These are phyloP conservation scores for Drosophila emarginata DNA, from an alignment of 2,888 invertebrate species.

Conservation along the genomic window DNA sequence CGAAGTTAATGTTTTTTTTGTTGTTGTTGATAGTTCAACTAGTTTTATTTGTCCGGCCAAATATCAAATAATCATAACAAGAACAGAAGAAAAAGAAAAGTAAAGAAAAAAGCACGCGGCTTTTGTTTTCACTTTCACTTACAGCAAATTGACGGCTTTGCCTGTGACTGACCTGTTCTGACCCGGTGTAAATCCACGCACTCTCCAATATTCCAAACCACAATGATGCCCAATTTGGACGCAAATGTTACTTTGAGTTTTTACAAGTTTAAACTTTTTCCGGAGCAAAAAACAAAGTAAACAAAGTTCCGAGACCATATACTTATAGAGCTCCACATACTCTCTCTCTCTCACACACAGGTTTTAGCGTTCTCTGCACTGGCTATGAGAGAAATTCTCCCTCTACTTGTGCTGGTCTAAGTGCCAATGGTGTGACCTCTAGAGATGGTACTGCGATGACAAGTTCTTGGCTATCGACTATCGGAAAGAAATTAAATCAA, in stretches of 20 bases:
- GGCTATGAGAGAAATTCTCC: constrained; percentile 50
- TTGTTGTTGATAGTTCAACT: not conserved
- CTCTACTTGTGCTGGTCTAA: not conserved
- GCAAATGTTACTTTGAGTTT: not conserved
- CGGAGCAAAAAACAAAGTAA: constrained; percentile 5
- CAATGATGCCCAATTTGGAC: not conserved
- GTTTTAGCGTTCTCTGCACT: not conserved
- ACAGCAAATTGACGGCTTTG: not conserved
- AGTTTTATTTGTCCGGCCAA: constrained; percentile 29
- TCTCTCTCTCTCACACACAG: not conserved
- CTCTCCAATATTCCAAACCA: not conserved
- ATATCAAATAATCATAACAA: not conserved
- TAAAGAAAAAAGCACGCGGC: constrained; percentile 2
- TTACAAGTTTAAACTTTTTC: not conserved
- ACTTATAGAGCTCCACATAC: constrained; percentile 18
- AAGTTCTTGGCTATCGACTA: constrained; percentile 7
- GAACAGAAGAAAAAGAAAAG: not conserved
- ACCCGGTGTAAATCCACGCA: not conserved
- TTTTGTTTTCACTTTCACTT: constrained; percentile 12
- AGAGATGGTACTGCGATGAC: constrained; percentile 35
- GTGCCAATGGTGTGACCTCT: constrained; percentile 52
- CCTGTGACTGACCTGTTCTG: not conserved
- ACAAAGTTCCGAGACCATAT: not conserved
- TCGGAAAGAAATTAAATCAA: not conserved
- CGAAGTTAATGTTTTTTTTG: not conserved